These are phyloP conservation scores for Ctena decussata DNA, from an alignment of 2,888 invertebrate species.

Conservation along the genomic window DNA sequence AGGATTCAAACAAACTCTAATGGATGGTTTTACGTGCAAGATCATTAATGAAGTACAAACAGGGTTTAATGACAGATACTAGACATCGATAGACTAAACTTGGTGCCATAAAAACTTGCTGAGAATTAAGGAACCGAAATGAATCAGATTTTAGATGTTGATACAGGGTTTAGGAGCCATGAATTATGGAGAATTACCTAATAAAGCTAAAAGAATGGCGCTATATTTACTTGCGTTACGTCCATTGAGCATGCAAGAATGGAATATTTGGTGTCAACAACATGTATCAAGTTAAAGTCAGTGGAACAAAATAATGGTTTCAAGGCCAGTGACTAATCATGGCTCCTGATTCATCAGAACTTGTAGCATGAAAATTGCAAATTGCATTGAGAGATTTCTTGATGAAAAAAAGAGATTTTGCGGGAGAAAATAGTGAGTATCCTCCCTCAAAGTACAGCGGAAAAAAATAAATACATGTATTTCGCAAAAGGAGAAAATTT, in stretches of 20 bases:
- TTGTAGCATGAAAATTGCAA: too few species aligned
- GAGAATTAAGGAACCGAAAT: background rate
- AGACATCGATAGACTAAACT: background rate
- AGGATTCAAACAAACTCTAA: background rate
- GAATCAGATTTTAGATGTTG: background rate
- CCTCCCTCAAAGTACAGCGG: too few species aligned
- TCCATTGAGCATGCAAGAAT: background rate
- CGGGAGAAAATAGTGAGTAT: too few species aligned
- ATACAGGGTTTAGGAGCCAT: background rate
- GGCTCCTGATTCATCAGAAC: too few species aligned
- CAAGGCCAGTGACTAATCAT: too few species aligned
- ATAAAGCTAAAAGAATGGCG: background rate
- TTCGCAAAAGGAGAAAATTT: too few species aligned
- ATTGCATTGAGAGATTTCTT: too few species aligned
- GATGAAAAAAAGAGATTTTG: too few species aligned
- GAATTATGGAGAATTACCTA: background rate
- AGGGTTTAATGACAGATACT: background rate
- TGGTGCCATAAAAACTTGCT: background rate
- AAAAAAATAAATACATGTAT: too few species aligned
- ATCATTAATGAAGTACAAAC: background rate
- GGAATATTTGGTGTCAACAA: too few species aligned
- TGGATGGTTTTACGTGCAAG: background rate
- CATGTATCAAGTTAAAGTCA: too few species aligned
- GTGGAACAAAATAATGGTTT: too few species aligned
- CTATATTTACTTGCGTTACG: background rate